phyloP scores from a whole-genome alignment of 2,888 invertebrate species.

The Heliconius charithonia region DNA sequence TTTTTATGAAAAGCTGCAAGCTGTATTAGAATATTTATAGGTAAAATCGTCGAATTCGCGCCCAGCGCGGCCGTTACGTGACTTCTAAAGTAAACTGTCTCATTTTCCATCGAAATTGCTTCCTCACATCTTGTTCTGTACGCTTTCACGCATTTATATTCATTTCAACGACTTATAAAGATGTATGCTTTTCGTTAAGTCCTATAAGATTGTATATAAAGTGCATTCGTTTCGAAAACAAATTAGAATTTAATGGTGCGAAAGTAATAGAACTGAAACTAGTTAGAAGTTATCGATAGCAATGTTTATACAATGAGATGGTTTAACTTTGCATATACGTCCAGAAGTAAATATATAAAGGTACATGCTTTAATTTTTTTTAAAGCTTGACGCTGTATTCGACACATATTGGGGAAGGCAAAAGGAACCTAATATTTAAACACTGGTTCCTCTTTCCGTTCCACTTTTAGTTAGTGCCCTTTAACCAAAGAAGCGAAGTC shows the following conservation, averaged over 20 bases:
- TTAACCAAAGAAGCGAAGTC: not conserved
- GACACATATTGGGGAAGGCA: not conserved
- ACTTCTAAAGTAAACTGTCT: constrained; percentile 75
- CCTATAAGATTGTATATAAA: constrained; percentile 60
- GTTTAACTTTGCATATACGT: not conserved
- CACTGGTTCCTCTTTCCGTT: too few species aligned
- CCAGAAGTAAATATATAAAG: too few species aligned
- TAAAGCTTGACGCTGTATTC: not conserved
- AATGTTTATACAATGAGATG: not conserved
- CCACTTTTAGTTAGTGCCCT: not conserved
- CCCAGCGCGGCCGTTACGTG: constrained; percentile 65
- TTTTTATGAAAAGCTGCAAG: constrained; percentile 18
- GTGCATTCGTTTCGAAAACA: constrained; percentile 49
- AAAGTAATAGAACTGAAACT: constrained; percentile 27
- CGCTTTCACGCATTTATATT: constrained; percentile 73
- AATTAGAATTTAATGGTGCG: constrained; percentile 51
- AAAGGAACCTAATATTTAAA: too few species aligned
- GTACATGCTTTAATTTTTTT: not conserved
- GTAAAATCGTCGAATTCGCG: constrained; percentile 48
- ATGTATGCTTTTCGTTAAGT: constrained; percentile 64
- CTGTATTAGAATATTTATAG: constrained; percentile 41
- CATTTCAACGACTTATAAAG: constrained; percentile 73
- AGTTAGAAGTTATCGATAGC: not conserved
- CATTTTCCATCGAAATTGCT: constrained; percentile 76
- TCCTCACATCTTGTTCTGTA: constrained; percentile 74